Evolutionary conservation across 2,888 invertebrate species (phyloP).

Genomic region (Orthosia gracilis): DNA sequence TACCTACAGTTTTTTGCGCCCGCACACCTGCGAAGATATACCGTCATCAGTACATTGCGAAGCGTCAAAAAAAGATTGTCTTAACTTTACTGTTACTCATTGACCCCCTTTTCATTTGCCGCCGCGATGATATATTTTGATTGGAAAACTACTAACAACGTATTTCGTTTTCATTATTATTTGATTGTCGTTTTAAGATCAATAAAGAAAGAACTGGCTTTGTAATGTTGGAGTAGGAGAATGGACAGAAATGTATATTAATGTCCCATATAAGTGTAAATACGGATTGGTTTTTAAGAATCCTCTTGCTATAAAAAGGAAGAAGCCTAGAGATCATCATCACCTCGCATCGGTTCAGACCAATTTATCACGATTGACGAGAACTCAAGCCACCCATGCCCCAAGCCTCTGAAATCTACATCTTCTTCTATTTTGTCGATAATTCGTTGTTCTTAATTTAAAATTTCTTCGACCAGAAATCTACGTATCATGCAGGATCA

Average conservation of each 20-base stretch:
- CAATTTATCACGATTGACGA: too few species aligned
- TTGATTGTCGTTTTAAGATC: conserved; percentile 27
- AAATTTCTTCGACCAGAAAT: too few species aligned
- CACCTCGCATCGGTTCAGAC: too few species aligned
- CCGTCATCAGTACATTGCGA: conserved; percentile 27
- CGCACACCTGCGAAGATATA: conserved; percentile 49
- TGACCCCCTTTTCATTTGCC: conserved; percentile 60
- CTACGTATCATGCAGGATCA: background rate
- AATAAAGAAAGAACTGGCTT: conserved; percentile 20
- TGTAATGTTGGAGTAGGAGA: background rate
- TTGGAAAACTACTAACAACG: conserved; percentile 57
- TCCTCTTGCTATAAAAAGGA: background rate
- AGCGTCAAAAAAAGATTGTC: conserved; percentile 59
- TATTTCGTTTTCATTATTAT: conserved; percentile 46
- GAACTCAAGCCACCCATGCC: too few species aligned
- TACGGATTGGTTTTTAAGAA: background rate
- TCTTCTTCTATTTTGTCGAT: too few species aligned
- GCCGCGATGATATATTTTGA: conserved; percentile 60
- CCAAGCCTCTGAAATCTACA: background rate
- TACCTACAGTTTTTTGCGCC: conserved; percentile 38
- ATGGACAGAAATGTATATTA: background rate
- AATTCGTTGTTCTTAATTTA: too few species aligned
- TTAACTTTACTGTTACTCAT: conserved; percentile 65
- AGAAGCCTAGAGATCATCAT: background rate
- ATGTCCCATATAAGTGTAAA: too few species aligned